Conservation (phyloP, 1,140 invertebrate genomes). For the Cotesia chilonis region DNA sequence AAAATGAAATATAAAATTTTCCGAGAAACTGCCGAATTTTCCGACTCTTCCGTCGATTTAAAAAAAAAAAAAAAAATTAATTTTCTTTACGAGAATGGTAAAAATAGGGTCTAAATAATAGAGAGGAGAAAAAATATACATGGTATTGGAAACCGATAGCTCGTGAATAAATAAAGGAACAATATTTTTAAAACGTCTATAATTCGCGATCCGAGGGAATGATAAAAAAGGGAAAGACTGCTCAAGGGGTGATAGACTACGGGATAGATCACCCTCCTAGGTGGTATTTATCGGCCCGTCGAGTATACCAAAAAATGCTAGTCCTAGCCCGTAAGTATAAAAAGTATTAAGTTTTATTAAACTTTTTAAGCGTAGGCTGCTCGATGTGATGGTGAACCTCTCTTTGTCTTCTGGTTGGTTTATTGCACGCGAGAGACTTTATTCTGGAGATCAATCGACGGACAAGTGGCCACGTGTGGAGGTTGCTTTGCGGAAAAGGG, state of each 20-base stretch:
- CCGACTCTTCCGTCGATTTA: too few species aligned
- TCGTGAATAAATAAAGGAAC: constrained; percentile 65
- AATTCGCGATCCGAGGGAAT: constrained; percentile 52
- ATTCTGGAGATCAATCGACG: too few species aligned
- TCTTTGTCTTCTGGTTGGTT: too few species aligned
- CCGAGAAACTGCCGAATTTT: too few species aligned
- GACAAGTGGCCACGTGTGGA: too few species aligned
- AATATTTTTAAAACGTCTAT: constrained; percentile 68
- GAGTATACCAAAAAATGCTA: constrained; percentile 57
- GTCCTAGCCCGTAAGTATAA: constrained; percentile 50
- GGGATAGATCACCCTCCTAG: constrained; percentile 26
- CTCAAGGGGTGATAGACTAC: too few species aligned
- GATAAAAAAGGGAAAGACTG: neutral
- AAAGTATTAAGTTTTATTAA: constrained; percentile 55
- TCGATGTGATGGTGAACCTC: neutral
- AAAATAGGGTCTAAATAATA: constrained; percentile 22
- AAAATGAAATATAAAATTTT: too few species aligned
- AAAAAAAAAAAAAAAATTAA: too few species aligned
- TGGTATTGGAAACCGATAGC: constrained; percentile 63
- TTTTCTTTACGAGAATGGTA: too few species aligned
- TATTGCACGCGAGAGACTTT: too few species aligned
- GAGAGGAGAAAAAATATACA: neutral
- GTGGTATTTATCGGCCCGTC: constrained; percentile 64
- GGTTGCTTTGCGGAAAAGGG: too few species aligned
- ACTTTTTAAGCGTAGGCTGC: constrained; percentile 47